Conservation (phyloP, 2,797 vertebrate genomes). For the Amazona finschi region DNA sequence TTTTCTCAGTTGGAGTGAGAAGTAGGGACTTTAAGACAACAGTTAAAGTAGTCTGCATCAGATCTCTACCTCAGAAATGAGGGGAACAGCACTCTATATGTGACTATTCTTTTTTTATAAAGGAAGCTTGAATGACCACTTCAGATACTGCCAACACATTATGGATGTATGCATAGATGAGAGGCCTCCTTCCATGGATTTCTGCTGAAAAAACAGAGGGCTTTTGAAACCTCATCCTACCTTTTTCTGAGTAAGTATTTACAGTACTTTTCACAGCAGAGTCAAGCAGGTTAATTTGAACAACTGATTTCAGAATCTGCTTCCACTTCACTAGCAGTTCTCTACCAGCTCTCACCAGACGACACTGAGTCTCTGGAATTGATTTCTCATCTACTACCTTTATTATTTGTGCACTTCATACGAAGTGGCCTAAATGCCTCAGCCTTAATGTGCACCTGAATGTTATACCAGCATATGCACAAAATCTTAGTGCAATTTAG, state of each 20-base stretch:
- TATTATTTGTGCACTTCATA: background rate
- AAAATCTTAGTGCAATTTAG: background rate
- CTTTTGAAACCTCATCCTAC: background rate
- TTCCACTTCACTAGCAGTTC: background rate
- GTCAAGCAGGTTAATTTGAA: slow-evolving; percentile 35
- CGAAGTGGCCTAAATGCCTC: background rate
- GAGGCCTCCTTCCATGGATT: background rate
- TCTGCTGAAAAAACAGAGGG: background rate
- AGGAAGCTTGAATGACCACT: background rate
- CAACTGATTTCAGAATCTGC: background rate
- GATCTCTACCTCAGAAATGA: background rate
- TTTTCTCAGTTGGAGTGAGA: background rate
- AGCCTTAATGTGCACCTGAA: background rate
- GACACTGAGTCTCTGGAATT: background rate
- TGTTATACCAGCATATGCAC: fast-evolving
- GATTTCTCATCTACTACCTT: background rate
- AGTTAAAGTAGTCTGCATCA: background rate
- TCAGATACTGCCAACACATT: background rate
- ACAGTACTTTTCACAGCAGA: background rate
- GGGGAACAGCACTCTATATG: background rate
- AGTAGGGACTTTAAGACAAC: background rate
- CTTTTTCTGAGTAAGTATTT: background rate
- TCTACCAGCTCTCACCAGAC: background rate
- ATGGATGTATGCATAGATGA: background rate
- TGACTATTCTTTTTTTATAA: background rate